These are phyloP conservation scores for Hirtodrosophila alboralis DNA, from an alignment of 2,888 invertebrate genomes.

Conservation along the genomic window DNA sequence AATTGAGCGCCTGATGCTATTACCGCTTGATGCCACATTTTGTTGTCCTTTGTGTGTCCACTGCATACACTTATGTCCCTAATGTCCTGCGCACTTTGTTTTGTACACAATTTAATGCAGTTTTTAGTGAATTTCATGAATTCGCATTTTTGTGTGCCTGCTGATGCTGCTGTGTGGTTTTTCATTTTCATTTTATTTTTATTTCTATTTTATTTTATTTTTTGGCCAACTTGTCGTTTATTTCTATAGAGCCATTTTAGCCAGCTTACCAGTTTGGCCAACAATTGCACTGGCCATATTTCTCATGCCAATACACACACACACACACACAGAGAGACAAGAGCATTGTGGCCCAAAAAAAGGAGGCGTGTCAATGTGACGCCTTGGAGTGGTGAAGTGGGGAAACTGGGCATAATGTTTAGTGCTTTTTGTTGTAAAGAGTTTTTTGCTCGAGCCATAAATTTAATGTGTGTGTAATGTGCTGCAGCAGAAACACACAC, in stretches of 20 bases:
- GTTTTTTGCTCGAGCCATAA: constrained; percentile 64
- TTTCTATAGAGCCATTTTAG: constrained; percentile 1
- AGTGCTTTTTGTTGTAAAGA: constrained; percentile 75
- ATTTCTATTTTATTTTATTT: constrained; percentile 22
- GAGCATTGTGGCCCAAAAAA: constrained; percentile 11
- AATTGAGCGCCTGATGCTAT: not conserved
- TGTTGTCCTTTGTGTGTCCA: too few relatives aligned
- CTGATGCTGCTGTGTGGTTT: not conserved
- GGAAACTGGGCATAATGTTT: constrained; percentile 71
- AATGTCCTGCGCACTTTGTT: not conserved
- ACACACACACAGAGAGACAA: constrained; percentile 2
- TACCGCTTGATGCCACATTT: not conserved
- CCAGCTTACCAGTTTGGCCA: constrained; percentile 15
- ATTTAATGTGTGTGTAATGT: constrained; percentile 69
- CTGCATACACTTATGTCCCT: too few relatives aligned
- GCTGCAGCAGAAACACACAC: constrained; percentile 50
- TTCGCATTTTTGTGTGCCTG: constrained; percentile 11
- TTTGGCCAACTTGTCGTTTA: constrained; percentile 22
- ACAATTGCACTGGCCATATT: constrained; percentile 41
- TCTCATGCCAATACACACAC: constrained; percentile 24
- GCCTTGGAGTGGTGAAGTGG: constrained; percentile 51
- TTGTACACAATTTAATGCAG: constrained; percentile 3
- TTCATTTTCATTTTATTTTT: too few relatives aligned
- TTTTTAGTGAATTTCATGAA: constrained; percentile 26
- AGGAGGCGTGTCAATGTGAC: constrained; percentile 48